Base-by-base conservation (phyloP, 1,140 invertebrate genomes). In the Bicyclus anynana region DNA sequence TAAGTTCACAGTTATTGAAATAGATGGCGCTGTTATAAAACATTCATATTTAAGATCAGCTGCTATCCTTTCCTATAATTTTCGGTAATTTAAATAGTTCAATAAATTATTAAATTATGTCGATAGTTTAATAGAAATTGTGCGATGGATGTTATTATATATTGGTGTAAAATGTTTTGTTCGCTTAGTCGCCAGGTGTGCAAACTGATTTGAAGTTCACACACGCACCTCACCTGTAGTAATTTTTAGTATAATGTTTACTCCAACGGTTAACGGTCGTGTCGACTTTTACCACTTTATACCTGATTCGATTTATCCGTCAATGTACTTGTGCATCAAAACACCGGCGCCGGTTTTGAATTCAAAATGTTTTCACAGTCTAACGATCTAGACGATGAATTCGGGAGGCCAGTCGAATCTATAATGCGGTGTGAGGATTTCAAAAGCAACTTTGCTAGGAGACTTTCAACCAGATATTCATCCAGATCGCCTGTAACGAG, bases 401-500 rank as follows among this genome's bases (percentile, higher is more conserved):
- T 85, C 53, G 75, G 67, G 56, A 75, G 70, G 58, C 81, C 84
- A 29, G 83, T 87, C 13, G 84, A 87, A 62, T 86, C 83, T 16
- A 84, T 87, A 44, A 87, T 87, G 84, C 74, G 74, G 61, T 85
- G 82, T 66, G 83, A 87, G 59, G 81, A 87, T 55, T 87, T 87
- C 49, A 87, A 87, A 56, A 87, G 84, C 53, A 87, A 86, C 69
- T 87, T 87, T 56, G 84, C 84, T 0, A 77, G 84, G 53, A 84
- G 73, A 50, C 77, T 87, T 33, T 87, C 84, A 13, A 86, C 84
- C 68, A 70, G 84, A 21, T 87, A 82, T 51, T 80, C 66, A 51
- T 72, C 80, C 53, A 75, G 70, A 53, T 67, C 80, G 13, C 67
- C 76, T 12, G 50, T 69, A 18, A 55, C 59, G 17, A 64, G 54